Percentiles rank a stretch among this genome's conserved stretches.
Evolutionary conservation across 2,888 invertebrate species (phyloP).

Genomic region (Spicauda simplicius): DNA sequence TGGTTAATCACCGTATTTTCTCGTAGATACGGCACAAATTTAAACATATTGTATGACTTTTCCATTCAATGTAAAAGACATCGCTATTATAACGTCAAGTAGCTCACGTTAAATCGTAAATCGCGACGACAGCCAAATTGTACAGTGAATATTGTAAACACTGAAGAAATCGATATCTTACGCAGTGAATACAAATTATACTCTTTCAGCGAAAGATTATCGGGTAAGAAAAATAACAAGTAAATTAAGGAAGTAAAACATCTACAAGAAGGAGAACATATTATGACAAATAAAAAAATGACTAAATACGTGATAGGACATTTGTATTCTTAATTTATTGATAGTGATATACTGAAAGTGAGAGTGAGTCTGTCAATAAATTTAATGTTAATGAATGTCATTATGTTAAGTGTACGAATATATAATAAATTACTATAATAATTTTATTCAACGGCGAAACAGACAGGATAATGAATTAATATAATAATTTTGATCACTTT

Average conservation of each 20-base stretch:
- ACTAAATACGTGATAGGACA: no score
- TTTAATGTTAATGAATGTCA: background rate
- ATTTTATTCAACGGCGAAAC: background rate
- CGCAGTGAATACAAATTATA: constrained; percentile 10
- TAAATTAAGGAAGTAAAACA: background rate
- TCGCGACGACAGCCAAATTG: constrained; percentile 34
- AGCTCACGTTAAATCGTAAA: constrained; percentile 23
- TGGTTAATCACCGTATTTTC: background rate
- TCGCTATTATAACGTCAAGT: constrained; percentile 31
- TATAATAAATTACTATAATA: constrained; percentile 3
- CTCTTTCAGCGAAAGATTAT: background rate
- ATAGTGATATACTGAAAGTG: no score
- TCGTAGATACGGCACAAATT: background rate
- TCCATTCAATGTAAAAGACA: constrained; percentile 10
- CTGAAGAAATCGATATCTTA: constrained; percentile 12
- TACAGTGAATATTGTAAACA: constrained; percentile 25
- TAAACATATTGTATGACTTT: constrained; percentile 1
- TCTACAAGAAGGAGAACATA: background rate
- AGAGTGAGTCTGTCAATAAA: background rate
- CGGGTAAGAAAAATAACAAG: background rate
- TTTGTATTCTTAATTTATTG: no score
- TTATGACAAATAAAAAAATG: background rate
- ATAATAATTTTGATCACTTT: constrained; percentile 21
- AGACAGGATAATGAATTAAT: constrained; percentile 20
- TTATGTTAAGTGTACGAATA: background rate